Percentiles rank a stretch among this genome's conserved stretches.
phyloP scores from a whole-genome alignment of 1,140 invertebrate species.

The Cydia fagiglandana region DNA sequence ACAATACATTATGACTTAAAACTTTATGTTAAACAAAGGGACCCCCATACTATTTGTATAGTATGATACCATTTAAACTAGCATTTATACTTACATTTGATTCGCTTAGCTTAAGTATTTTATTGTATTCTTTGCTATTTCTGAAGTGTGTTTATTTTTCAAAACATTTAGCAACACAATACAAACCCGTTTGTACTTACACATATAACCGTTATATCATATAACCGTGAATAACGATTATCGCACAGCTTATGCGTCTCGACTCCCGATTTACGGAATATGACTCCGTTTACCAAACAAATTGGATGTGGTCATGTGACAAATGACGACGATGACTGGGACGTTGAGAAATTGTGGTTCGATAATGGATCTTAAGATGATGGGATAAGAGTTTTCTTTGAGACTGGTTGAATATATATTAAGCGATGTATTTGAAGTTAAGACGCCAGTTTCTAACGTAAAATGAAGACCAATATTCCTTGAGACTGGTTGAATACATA shows the following conservation, averaged over 20 bases:
- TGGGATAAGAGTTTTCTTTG: not conserved
- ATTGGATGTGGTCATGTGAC: slow-evolving; percentile 36
- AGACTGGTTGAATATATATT: not conserved
- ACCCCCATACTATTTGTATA: too few relatives aligned
- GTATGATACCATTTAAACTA: too few relatives aligned
- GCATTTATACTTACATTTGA: too few relatives aligned
- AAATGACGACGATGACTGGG: slow-evolving; percentile 26
- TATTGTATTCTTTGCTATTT: too few relatives aligned
- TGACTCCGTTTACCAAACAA: slow-evolving; percentile 36
- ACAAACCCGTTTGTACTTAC: too few relatives aligned
- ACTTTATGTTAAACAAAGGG: too few relatives aligned
- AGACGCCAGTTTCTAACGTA: not conserved
- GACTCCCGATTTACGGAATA: slow-evolving; percentile 32
- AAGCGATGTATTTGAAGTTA: not conserved
- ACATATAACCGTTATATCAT: not conserved
- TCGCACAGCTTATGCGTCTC: slow-evolving; percentile 5
- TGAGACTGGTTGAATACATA: too few relatives aligned
- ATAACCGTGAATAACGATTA: slow-evolving; percentile 16
- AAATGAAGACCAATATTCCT: too few relatives aligned
- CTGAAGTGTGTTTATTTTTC: too few relatives aligned
- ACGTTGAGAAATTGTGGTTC: not conserved
- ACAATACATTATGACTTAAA: too few relatives aligned
- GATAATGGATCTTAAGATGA: not conserved
- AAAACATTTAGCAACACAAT: too few relatives aligned
- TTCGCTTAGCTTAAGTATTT: too few relatives aligned